A percentile compares a stretch with the other conserved stretches of the same genome.
Evolutionary conservation across 2,797 vertebrate species (phyloP).

Genomic region (Aeoliscus strigatus): DNA sequence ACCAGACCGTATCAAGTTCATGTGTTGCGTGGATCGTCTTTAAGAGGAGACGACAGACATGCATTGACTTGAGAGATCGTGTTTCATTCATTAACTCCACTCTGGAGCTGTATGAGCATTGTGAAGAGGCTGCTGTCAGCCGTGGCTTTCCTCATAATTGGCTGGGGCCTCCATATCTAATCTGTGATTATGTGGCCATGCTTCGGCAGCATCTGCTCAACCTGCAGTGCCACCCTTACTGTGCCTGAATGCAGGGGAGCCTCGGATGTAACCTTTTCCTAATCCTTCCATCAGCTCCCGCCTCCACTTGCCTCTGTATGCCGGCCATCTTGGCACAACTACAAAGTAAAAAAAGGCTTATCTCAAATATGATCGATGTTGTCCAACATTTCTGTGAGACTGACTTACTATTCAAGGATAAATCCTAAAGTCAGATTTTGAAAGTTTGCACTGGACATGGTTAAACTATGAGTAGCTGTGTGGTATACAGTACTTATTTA

Average conservation of each 20-base stretch:
- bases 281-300: conserved; percentile 50
- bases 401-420: conserved; percentile 29
- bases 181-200: conserved; percentile 25
- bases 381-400: conserved; percentile 33
- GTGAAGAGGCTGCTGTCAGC: conserved; percentile 6
- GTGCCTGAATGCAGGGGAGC: conserved; percentile 30
- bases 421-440: conserved; percentile 17
- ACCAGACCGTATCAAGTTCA: too few species aligned
- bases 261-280: conserved; percentile 48
- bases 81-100: conserved; percentile 17
- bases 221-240: conserved; percentile 15
- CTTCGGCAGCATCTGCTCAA: conserved; percentile 47
- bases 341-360: conserved; percentile 58
- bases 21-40: conserved; percentile 2
- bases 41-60: not conserved
- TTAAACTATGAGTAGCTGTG: conserved; percentile 1
- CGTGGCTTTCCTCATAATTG: conserved; percentile 26
- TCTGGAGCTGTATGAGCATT: conserved; percentile 19
- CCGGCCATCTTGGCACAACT: conserved; percentile 57
- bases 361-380: conserved; percentile 33
- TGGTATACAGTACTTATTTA: too few species aligned
- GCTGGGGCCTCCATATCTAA: conserved; percentile 24
- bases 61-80: conserved; percentile 11
- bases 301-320: conserved; percentile 35
- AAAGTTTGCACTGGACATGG: conserved; percentile 28